These are phyloP conservation scores for Gracilinanus agilis DNA, from an alignment of 2,113 vertebrate genomes.

Conservation along the genomic window DNA sequence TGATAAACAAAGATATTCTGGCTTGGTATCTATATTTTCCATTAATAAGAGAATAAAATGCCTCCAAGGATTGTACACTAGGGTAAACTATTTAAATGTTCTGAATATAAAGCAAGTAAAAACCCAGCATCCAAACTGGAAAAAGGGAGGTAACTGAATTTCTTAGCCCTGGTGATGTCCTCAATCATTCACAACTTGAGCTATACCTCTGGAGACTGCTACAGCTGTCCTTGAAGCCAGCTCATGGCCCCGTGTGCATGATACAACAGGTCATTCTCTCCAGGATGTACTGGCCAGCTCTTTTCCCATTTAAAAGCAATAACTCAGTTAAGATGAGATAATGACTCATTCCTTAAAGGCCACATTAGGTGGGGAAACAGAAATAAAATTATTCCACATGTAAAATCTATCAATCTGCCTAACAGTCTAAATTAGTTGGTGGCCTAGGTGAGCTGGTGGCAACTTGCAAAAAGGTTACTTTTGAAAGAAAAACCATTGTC, in stretches of 20 bases:
- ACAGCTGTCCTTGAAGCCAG: neutral
- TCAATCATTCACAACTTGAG: neutral
- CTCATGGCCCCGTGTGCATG: conserved; percentile 9
- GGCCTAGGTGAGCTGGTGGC: neutral
- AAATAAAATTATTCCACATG: conserved; percentile 54
- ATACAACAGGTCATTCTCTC: conserved; percentile 6
- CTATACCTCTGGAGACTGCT: neutral
- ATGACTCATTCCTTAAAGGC: conserved; percentile 50
- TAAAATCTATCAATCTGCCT: conserved; percentile 33
- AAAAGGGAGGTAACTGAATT: neutral
- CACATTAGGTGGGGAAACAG: conserved; percentile 30
- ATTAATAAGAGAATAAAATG: conserved; percentile 37
- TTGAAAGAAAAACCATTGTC: neutral
- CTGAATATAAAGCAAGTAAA: conserved; percentile 39
- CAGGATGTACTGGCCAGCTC: neutral
- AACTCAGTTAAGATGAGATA: conserved; percentile 18
- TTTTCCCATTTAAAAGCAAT: conserved; percentile 44
- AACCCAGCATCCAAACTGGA: conserved; percentile 7
- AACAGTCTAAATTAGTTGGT: neutral
- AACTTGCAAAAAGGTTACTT: conserved; percentile 33
- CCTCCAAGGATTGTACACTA: neutral
- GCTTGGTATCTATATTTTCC: conserved; percentile 27
- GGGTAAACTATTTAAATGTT: neutral
- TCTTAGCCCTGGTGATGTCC: neutral
- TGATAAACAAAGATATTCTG: conserved; percentile 26